These are phyloP conservation scores for Pedicia rivosa DNA, from an alignment of 2,888 invertebrate species.

Conservation along the genomic window DNA sequence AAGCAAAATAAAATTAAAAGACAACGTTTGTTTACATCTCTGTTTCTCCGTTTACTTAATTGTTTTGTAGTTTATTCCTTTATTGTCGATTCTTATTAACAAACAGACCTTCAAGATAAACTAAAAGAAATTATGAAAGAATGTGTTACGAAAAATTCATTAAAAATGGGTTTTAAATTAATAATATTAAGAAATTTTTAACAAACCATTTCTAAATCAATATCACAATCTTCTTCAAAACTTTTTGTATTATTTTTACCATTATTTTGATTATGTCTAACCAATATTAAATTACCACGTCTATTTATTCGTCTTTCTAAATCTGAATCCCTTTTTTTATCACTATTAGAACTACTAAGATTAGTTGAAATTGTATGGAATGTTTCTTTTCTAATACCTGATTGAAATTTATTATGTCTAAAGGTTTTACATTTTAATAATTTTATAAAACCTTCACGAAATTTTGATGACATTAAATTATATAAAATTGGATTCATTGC, in stretches of 20 bases:
- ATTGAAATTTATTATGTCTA: slow-evolving; percentile 10
- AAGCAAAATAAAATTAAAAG: too few species aligned
- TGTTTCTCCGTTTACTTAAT: too few species aligned
- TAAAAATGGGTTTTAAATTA: too few species aligned
- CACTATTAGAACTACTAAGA: slow-evolving; percentile 15
- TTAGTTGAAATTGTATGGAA: slow-evolving; percentile 20
- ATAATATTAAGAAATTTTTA: too few species aligned
- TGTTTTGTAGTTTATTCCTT: too few species aligned
- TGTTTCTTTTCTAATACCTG: slow-evolving; percentile 15
- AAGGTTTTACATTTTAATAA: slow-evolving; percentile 33
- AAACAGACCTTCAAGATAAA: too few species aligned
- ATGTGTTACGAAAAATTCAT: too few species aligned
- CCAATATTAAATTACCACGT: background rate
- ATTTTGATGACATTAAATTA: slow-evolving; percentile 84
- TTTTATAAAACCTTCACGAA: slow-evolving; percentile 63
- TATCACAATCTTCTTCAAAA: slow-evolving; percentile 3
- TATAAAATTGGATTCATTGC: slow-evolving; percentile 84
- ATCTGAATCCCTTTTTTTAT: slow-evolving; percentile 7
- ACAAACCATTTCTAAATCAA: too few species aligned
- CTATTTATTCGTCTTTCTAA: background rate
- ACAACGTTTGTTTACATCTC: too few species aligned
- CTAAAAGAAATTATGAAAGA: too few species aligned
- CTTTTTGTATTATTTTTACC: slow-evolving; percentile 3
- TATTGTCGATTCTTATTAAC: too few species aligned
- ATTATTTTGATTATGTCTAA: background rate